A percentile compares a stretch with the other conserved stretches of the same genome.
These are phyloP conservation scores for Acrossocheilus fasciatus DNA, from an alignment of 2,797 vertebrate species.

Conservation along the genomic window DNA sequence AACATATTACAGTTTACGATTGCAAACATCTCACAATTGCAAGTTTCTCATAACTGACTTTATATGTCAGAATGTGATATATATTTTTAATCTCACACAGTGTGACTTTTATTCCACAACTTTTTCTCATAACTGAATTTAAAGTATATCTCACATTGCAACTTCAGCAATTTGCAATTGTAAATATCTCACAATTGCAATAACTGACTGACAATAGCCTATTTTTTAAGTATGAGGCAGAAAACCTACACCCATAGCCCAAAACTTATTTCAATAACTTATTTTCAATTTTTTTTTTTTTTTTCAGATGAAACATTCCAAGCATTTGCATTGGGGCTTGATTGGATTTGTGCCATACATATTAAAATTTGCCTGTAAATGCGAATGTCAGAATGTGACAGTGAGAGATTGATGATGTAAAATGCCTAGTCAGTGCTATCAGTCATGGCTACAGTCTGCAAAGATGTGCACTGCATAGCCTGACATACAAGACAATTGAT, in stretches of 20 bases:
- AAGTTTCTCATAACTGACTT: background rate
- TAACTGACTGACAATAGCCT: background rate
- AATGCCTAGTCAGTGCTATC: background rate
- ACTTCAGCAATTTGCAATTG: background rate
- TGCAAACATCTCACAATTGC: background rate
- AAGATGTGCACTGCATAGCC: no score
- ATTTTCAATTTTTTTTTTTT: background rate
- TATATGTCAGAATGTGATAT: background rate
- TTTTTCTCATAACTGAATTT: background rate
- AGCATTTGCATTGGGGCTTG: background rate
- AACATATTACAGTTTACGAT: no score
- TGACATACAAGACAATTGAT: constrained; percentile 14
- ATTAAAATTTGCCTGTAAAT: constrained; percentile 11
- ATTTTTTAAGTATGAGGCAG: background rate
- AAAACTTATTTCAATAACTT: background rate
- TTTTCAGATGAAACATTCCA: background rate
- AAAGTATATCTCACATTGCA: no score
- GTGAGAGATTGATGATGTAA: background rate
- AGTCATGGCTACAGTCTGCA: background rate
- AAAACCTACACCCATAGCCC: background rate
- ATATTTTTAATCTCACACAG: no score
- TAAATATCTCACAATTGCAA: background rate
- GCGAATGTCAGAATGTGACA: background rate
- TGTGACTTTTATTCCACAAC: background rate
- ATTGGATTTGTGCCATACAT: background rate